Base-by-base conservation (phyloP, 2,113 vertebrate genomes). In the Oceanodroma tethys region DNA sequence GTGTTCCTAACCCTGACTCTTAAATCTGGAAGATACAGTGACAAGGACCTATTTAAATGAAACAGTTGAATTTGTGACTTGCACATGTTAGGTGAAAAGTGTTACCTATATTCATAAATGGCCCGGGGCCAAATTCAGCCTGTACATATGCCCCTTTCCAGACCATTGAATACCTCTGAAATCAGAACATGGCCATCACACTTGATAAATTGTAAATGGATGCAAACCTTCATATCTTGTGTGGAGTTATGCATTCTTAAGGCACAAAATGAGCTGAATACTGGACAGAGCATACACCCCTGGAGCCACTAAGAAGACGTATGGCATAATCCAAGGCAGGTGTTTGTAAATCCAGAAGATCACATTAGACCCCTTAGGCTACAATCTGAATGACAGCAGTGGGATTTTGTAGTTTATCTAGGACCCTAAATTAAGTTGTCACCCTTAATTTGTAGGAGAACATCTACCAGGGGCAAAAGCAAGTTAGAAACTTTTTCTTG, bases 261-360 rank as follows among this genome's bases (percentile, higher is more conserved):
- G 93, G 60, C 66, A 74, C 56, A 68, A 92, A 88, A 74, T 82
- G 94, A 76, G 42, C n/a, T 4, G 30, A 95, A 84, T 75, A 88
- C 87, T 94, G 85, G 88, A 90, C 94, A 97, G 88, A 96, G 73
- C 78, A 50, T 96, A 91, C 81, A 94, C 45, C 87, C 93, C 81
- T 86, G 88, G 72, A 96, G 82, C 93, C 95, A 97, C 96, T 90
- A 80, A 65, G 92, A 90, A 97, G 90, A 96, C 93, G 94, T 94
- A 94, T 92, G 94, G 78, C 88, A 94, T 93, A 96, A 95, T 96
- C 82, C 95, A 95, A 96, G 91, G 88, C 63, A 88, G 95, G 88
- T 98, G 97, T 97, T 95, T 97, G 71, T 97, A 97, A 97, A 97
- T 96, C 97, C 96, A 60, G 71, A 95, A 94, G 94, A 97, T 97